These are phyloP conservation scores for Shargacucullia verbasci DNA, from an alignment of 2,888 invertebrate species.

Conservation along the genomic window DNA sequence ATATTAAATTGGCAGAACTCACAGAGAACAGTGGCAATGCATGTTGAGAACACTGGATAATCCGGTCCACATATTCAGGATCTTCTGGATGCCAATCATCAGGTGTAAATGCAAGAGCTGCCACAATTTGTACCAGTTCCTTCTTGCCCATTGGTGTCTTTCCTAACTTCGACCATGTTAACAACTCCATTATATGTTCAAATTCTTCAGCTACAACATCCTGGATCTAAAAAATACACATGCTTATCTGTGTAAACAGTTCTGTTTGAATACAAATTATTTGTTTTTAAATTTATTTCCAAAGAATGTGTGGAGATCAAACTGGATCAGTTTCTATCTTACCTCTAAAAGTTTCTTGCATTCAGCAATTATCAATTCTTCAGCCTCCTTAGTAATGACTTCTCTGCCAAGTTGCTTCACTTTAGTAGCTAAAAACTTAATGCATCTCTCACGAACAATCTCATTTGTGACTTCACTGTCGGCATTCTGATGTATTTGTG, in stretches of 20 bases:
- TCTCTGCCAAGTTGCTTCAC: slow-evolving; percentile 94
- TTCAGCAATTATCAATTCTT: slow-evolving; percentile 94
- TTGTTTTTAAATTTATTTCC: not conserved
- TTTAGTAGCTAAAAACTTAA: slow-evolving; percentile 96
- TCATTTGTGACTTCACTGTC: slow-evolving; percentile 90
- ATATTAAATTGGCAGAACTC: slow-evolving; percentile 71
- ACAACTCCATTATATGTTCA: slow-evolving; percentile 95
- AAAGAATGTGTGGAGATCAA: not conserved
- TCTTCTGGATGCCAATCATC: slow-evolving; percentile 93
- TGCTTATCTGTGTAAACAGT: too few species aligned
- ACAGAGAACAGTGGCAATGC: slow-evolving; percentile 97
- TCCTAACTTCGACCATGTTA: slow-evolving; percentile 94
- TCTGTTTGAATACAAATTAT: too few species aligned
- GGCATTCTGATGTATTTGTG: slow-evolving; percentile 87
- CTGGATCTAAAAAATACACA: slow-evolving; percentile 74
- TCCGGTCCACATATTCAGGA: slow-evolving; percentile 92
- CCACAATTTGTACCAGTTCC: slow-evolving; percentile 95
- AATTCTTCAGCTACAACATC: slow-evolving; percentile 98
- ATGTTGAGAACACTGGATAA: slow-evolving; percentile 95
- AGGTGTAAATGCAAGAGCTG: slow-evolving; percentile 92
- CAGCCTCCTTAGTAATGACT: slow-evolving; percentile 94
- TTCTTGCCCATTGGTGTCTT: slow-evolving; percentile 95
- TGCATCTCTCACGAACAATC: slow-evolving; percentile 94
- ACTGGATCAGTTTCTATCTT: slow-evolving; percentile 46
- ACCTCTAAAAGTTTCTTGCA: slow-evolving; percentile 95